Percentiles rank a stretch among this genome's conserved stretches.
These are phyloP conservation scores for Genyomyrus donnyi DNA, from an alignment of 2,113 vertebrate genomes.

Conservation along the genomic window DNA sequence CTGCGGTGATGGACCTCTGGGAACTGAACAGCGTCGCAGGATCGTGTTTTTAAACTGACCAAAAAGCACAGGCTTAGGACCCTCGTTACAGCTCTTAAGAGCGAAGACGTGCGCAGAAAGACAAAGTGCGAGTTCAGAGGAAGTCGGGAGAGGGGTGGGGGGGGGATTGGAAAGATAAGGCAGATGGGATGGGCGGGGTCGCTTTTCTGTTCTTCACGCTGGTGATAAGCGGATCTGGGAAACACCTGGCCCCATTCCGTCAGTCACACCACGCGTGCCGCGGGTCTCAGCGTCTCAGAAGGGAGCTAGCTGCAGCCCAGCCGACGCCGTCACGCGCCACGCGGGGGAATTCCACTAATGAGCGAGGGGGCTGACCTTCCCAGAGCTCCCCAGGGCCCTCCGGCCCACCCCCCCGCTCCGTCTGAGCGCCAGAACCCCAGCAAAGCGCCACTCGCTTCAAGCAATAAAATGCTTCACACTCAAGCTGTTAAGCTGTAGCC, in stretches of 20 bases:
- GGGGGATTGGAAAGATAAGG: neutral
- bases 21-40: neutral
- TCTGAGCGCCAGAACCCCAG: neutral
- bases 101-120: neutral
- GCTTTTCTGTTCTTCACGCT: neutral
- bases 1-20: neutral
- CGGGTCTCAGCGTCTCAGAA: conserved; percentile 17
- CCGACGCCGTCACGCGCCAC: neutral
- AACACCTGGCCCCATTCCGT: conserved; percentile 29
- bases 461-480: neutral
- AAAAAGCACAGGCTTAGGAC: neutral
- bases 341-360: neutral
- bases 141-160: neutral
- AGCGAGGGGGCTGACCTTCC: neutral
- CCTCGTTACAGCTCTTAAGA: neutral
- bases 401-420: neutral
- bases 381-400: neutral
- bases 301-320: neutral
- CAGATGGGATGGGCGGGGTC: neutral
- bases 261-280: conserved; percentile 18
- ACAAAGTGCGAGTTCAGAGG: neutral
- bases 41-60: neutral
- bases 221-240: neutral
- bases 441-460: neutral
- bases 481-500: neutral